Conservation (phyloP, 2,888 invertebrate genomes). For the Lithophane ornitopus region DNA sequence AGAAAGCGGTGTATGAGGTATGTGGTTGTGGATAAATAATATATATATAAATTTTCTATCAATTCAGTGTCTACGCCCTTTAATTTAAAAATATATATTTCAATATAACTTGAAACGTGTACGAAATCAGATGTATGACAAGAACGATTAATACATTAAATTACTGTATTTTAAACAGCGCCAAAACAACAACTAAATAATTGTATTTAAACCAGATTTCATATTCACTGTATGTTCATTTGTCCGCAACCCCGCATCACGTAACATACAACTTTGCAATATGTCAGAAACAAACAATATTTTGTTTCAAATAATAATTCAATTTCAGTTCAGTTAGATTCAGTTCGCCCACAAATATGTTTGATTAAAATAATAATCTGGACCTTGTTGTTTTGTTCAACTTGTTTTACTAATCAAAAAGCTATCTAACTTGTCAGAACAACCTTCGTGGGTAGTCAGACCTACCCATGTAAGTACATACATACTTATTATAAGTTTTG, state of each 20-base stretch:
- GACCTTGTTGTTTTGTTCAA: constrained; percentile 26
- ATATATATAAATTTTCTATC: neutral
- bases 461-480: neutral
- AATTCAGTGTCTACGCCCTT: neutral
- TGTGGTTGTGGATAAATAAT: neutral
- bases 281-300: constrained; percentile 57
- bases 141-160: too few relatives aligned
- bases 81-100: neutral
- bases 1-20: neutral
- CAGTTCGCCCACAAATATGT: constrained; percentile 41
- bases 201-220: neutral
- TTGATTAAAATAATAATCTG: constrained; percentile 57
- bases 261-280: constrained; percentile 34
- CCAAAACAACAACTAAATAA: constrained; percentile 25
- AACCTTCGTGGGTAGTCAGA: constrained; percentile 15
- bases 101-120: too few relatives aligned
- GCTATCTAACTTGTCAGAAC: constrained; percentile 42
- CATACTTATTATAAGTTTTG: neutral
- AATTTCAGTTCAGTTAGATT: too few relatives aligned
- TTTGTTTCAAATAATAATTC: constrained; percentile 60
- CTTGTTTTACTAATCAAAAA: constrained; percentile 49
- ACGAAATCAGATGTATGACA: too few relatives aligned
- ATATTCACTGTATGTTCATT: constrained; percentile 8
- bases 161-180: too few relatives aligned
- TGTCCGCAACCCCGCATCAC: constrained; percentile 31